Percentiles rank a stretch among this genome's conserved stretches.
Conservation (phyloP, 2,113 vertebrate genomes). For the Pogonocichla stellata region DNA sequence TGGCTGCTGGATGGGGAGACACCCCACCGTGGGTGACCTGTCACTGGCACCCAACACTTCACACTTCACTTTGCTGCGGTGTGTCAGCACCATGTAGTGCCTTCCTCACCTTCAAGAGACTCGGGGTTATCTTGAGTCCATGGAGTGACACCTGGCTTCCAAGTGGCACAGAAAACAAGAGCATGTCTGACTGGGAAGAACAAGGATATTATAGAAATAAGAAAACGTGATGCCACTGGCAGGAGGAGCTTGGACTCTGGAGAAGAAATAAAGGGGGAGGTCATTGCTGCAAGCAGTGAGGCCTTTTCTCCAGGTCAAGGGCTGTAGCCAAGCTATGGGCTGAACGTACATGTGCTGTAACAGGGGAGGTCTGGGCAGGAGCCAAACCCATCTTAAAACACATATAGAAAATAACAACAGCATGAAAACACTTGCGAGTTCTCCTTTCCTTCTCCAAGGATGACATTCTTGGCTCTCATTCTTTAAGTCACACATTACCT, state of each 20-base stretch:
- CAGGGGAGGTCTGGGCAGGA: neutral
- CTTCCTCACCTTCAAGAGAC: neutral
- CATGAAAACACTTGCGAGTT: neutral
- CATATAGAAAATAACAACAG: neutral
- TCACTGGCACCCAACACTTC: neutral
- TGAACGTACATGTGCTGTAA: neutral
- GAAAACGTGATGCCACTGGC: neutral
- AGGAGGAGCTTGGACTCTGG: neutral
- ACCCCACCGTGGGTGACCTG: neutral
- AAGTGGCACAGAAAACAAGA: neutral
- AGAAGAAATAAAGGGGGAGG: neutral
- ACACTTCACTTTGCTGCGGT: fast-evolving
- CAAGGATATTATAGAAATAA: neutral
- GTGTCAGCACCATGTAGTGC: fast-evolving
- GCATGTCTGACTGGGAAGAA: neutral
- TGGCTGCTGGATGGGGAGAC: fast-evolving
- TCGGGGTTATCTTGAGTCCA: neutral
- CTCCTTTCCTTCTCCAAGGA: neutral
- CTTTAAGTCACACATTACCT: neutral
- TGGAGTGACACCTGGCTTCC: neutral
- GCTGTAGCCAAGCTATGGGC: neutral
- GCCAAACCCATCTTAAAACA: neutral
- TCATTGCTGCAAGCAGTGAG: neutral
- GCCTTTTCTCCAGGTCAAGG: neutral
- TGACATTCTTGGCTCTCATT: neutral